Evolutionary conservation across 1,140 invertebrate genomes (phyloP).

Genomic region (Drosophila leontia): DNA sequence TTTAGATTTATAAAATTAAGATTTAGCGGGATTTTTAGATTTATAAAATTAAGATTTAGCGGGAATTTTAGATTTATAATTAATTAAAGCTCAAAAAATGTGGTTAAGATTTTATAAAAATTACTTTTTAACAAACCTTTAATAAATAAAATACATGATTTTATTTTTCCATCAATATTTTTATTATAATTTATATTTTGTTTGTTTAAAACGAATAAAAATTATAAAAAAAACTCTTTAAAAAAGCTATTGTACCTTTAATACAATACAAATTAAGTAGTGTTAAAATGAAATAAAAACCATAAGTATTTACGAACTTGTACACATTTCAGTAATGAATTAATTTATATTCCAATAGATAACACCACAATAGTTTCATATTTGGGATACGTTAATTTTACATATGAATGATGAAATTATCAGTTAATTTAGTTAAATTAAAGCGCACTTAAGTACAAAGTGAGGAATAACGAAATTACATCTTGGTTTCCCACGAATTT

Average conservation of each 20-base stretch:
- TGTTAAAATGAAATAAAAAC: neutral
- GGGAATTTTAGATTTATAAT: too few relatives aligned
- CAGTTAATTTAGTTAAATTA: neutral
- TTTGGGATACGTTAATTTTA: slow-evolving; percentile 4
- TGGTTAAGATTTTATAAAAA: too few relatives aligned
- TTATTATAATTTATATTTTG: neutral
- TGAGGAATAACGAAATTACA: neutral
- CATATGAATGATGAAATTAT: neutral
- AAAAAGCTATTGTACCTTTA: neutral
- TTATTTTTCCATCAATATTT: neutral
- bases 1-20: too few relatives aligned
- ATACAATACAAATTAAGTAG: neutral
- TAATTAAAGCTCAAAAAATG: too few relatives aligned
- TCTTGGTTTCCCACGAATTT: neutral
- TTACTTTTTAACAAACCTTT: neutral
- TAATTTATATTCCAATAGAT: neutral
- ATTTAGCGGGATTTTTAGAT: too few relatives aligned
- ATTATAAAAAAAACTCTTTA: neutral
- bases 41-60: too few relatives aligned
- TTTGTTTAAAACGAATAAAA: neutral
- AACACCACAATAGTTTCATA: neutral
- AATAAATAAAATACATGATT: neutral
- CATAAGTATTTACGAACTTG: too few relatives aligned
- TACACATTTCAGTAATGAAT: neutral
- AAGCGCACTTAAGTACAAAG: slow-evolving; percentile 1